Conservation (phyloP, 2,113 vertebrate genomes). For the Strix aluco region DNA sequence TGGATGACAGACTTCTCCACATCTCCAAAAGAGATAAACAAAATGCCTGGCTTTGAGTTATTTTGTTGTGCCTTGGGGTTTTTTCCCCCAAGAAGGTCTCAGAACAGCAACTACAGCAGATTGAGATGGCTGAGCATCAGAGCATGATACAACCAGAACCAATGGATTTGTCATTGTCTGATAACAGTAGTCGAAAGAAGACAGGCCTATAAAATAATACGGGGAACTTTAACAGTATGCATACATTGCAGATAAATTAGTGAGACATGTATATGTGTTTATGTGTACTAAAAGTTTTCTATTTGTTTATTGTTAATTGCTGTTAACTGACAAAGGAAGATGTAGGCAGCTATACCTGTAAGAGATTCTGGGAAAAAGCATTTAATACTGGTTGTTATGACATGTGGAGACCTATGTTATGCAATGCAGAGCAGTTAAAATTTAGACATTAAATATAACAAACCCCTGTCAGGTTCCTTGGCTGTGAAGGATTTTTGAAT, state of each 20-base stretch:
- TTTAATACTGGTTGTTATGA: neutral
- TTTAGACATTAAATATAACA: neutral
- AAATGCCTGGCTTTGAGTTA: neutral
- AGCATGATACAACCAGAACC: neutral
- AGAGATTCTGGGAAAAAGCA: neutral
- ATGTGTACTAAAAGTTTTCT: neutral
- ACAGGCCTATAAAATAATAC: neutral
- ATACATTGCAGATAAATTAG: neutral
- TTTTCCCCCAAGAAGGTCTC: neutral
- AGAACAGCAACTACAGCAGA: neutral
- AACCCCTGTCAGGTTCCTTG: neutral
- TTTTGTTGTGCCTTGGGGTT: neutral
- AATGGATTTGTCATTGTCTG: slow-evolving; percentile 16
- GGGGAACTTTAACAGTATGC: neutral
- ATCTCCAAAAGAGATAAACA: neutral
- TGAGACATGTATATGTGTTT: neutral
- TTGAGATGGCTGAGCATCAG: neutral
- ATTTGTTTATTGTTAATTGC: neutral
- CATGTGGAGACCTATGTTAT: neutral
- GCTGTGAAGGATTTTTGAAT: neutral
- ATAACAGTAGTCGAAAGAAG: neutral
- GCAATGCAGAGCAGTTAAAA: neutral
- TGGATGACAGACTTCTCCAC: neutral
- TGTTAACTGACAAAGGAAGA: neutral
- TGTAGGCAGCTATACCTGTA: neutral